Conservation (phyloP, 2,888 invertebrate genomes). For the Dascillus cervinus region DNA sequence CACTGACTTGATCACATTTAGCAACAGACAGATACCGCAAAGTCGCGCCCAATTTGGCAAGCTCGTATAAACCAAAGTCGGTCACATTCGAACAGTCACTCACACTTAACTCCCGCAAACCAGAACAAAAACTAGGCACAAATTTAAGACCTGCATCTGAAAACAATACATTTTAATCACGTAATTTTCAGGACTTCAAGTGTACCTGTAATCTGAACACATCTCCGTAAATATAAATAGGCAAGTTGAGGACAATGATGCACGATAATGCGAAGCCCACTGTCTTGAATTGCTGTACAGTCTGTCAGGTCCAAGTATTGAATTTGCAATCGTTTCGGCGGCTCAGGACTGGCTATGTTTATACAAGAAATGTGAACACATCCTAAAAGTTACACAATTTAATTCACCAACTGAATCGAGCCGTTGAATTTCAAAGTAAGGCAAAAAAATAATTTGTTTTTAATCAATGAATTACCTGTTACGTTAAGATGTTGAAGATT, state of each 20-base stretch:
- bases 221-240: constrained; percentile 81
- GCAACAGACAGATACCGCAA: constrained; percentile 87
- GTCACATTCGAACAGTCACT: constrained; percentile 86
- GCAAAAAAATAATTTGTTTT: too few relatives aligned
- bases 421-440: too few relatives aligned
- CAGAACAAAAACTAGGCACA: constrained; percentile 81
- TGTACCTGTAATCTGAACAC: constrained; percentile 81
- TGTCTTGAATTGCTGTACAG: constrained; percentile 76
- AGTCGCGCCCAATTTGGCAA: constrained; percentile 83
- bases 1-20: constrained; percentile 87
- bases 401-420: too few relatives aligned
- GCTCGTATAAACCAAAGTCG: constrained; percentile 83
- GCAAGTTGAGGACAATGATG: constrained; percentile 81
- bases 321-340: constrained; percentile 60
- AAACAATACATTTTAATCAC: constrained; percentile 27
- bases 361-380: constrained; percentile 76
- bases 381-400: too few relatives aligned
- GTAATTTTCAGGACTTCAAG: too few relatives aligned
- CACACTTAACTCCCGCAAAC: constrained; percentile 78
- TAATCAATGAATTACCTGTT: too few relatives aligned
- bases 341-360: constrained; percentile 58
- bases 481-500: constrained; percentile 80
- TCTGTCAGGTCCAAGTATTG: constrained; percentile 89
- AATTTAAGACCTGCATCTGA: constrained; percentile 84
- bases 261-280: constrained; percentile 74